A percentile compares a stretch with the other conserved stretches of the same genome.
Conservation (phyloP, 2,888 invertebrate species). For the Stictocephala bisonia region DNA sequence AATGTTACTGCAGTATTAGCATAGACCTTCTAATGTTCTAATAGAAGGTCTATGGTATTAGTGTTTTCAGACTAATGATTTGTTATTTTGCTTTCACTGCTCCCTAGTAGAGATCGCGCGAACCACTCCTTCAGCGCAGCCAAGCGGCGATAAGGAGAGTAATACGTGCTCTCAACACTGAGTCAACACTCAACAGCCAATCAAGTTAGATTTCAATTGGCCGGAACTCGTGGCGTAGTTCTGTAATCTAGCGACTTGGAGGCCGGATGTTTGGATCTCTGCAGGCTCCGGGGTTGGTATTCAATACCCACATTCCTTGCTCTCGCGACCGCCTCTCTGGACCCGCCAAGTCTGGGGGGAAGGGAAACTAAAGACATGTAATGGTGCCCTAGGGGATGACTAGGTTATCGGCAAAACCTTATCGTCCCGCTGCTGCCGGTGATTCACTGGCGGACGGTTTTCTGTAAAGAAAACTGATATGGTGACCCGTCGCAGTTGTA, state of each 20-base stretch:
- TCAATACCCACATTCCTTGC: not conserved
- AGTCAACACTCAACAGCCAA: no score
- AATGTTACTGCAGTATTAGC: no score
- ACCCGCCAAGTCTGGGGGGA: constrained; percentile 26
- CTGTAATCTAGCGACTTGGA: constrained; percentile 35
- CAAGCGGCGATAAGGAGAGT: no score
- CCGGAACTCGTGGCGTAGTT: constrained; percentile 40
- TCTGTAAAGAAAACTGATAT: constrained; percentile 23
- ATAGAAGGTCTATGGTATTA: no score
- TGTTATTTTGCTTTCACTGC: no score
- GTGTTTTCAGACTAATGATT: no score
- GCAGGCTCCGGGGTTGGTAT: constrained; percentile 14
- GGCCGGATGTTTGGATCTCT: constrained; percentile 32
- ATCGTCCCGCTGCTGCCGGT: constrained; percentile 8
- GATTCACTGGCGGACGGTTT: not conserved
- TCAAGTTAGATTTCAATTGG: no score
- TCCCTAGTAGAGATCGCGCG: no score
- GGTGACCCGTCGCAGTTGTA: constrained; percentile 18
- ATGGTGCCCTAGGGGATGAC: constrained; percentile 24
- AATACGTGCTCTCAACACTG: no score
- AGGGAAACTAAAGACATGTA: constrained; percentile 33
- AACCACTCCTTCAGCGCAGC: no score
- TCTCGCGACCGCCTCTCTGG: constrained; percentile 14
- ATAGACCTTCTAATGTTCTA: no score
- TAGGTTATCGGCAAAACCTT: not conserved